Percentiles rank a stretch among this genome's conserved stretches.
phyloP scores from a whole-genome alignment of 1,140 invertebrate species.

The Hypsibius dujardini region DNA sequence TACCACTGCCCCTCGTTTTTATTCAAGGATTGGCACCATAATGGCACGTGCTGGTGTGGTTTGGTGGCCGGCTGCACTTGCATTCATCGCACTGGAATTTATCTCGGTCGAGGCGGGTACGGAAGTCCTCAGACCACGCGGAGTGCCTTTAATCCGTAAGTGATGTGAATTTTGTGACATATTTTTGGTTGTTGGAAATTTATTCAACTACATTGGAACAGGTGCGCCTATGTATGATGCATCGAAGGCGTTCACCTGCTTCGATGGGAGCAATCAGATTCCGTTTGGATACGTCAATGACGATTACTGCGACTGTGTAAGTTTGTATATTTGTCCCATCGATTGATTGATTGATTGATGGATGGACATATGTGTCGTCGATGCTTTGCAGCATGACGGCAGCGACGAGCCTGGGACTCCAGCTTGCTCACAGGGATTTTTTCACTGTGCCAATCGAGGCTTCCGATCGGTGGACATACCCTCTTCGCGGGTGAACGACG shows the following conservation, averaged over 20 bases:
- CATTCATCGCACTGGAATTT: too few relatives aligned
- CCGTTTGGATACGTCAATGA: constrained; percentile 79
- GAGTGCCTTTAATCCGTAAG: constrained; percentile 13
- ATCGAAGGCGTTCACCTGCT: constrained; percentile 55
- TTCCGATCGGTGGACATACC: constrained; percentile 58
- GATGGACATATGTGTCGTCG: too few relatives aligned
- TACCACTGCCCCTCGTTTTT: too few relatives aligned
- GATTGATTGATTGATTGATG: neutral
- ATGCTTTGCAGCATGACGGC: neutral
- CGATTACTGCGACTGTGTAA: constrained; percentile 88
- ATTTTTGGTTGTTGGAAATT: neutral
- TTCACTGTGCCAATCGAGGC: constrained; percentile 80
- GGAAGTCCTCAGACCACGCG: neutral
- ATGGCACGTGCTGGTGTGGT: too few relatives aligned
- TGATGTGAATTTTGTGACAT: neutral
- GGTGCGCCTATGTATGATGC: constrained; percentile 31
- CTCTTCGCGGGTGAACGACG: constrained; percentile 81
- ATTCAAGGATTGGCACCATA: too few relatives aligned
- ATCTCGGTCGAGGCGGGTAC: neutral
- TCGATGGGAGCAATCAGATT: constrained; percentile 65
- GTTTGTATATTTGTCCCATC: neutral
- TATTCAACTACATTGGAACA: constrained; percentile 22
- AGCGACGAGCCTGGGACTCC: constrained; percentile 51
- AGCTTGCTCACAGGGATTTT: constrained; percentile 65
- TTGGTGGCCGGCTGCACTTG: too few relatives aligned